Percentiles rank a stretch among this genome's conserved stretches.
phyloP scores from a whole-genome alignment of 2,797 vertebrate genomes.

The Lithobates pipiens region DNA sequence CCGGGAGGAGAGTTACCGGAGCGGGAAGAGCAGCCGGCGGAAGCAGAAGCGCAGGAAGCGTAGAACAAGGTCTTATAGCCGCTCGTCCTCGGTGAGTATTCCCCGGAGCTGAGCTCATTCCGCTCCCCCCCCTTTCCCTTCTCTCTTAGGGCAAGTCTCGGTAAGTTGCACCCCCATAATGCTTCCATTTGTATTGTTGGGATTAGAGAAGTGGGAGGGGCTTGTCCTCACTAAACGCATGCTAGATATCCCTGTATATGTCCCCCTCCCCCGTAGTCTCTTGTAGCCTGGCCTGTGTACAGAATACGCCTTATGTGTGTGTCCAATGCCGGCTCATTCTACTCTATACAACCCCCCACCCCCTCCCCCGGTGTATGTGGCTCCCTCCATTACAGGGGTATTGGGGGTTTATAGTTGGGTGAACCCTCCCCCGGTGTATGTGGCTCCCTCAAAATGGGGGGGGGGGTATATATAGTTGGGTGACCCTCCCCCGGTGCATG shows the following conservation, averaged over 20 bases:
- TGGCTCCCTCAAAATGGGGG: too few species aligned
- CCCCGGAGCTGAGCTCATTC: slow-evolving; percentile 51
- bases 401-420: too few species aligned
- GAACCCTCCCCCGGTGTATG: too few species aligned
- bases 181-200: not conserved
- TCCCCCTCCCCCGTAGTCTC: not conserved
- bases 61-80: slow-evolving; percentile 97
- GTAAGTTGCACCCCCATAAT: slow-evolving; percentile 55
- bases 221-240: not conserved
- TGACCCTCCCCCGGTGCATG: too few species aligned
- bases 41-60: slow-evolving; percentile 96
- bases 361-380: too few species aligned
- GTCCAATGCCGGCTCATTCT: too few species aligned
- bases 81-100: slow-evolving; percentile 98
- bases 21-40: slow-evolving; percentile 94
- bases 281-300: not conserved
- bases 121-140: slow-evolving; percentile 69
- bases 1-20: slow-evolving; percentile 79
- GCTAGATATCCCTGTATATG: not conserved
- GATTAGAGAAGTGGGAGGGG: slow-evolving; percentile 62
- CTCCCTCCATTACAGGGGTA: too few species aligned
- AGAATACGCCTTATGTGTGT: too few species aligned
- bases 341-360: too few species aligned
- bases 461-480: too few species aligned
- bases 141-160: slow-evolving; percentile 64